phyloP scores from a whole-genome alignment of 2,113 vertebrate genomes.

The Telmatochromis sp. region DNA sequence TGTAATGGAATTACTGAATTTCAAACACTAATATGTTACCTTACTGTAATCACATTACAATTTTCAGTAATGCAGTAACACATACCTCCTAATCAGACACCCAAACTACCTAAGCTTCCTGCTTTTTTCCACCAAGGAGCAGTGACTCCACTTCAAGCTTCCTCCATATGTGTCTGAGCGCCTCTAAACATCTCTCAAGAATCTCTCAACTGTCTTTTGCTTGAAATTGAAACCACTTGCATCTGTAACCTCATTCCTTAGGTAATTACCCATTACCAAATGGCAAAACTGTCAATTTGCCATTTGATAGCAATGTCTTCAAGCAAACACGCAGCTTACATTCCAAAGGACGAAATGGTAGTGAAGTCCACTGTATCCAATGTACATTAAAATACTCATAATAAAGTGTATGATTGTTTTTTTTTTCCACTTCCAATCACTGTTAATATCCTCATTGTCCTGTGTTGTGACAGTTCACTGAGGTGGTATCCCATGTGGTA shows the following conservation, averaged over 20 bases:
- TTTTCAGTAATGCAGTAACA: background rate
- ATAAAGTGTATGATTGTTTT: background rate
- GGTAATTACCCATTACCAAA: background rate
- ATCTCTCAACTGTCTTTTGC: background rate
- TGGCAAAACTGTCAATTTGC: background rate
- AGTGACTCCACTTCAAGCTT: background rate
- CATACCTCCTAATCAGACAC: background rate
- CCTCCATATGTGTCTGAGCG: background rate
- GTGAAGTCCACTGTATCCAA: background rate
- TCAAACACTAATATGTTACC: background rate
- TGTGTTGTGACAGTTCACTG: background rate
- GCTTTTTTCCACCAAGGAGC: background rate
- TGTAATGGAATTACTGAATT: background rate
- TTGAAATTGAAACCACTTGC: background rate
- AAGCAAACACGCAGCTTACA: background rate
- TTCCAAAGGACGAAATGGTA: background rate
- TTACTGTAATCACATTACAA: background rate
- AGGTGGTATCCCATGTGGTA: background rate
- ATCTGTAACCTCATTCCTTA: background rate
- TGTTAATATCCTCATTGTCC: background rate
- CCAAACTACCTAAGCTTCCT: background rate
- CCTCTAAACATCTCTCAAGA: background rate
- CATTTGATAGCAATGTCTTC: background rate
- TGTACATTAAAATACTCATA: background rate
- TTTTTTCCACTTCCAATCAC: background rate